Base-by-base conservation (phyloP, 2,113 vertebrate genomes). In the Gila orcuttii region DNA sequence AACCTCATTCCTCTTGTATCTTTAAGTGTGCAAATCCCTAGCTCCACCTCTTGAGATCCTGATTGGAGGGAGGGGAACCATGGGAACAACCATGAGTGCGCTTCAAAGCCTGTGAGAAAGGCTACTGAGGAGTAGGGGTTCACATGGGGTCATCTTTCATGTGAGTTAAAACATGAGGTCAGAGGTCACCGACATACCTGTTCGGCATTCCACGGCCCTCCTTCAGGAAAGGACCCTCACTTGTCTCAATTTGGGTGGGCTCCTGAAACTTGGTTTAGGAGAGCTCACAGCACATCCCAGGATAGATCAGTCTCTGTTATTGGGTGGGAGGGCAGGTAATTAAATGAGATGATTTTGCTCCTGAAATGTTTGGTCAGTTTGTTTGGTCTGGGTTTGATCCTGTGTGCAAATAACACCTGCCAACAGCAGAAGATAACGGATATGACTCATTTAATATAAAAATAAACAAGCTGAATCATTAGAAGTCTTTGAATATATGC, bases 41-140 rank as follows among this genome's bases (percentile, higher is more conserved):
- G 25, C 71, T 66, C 39, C 66, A 4, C 52, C 52, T 17, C 52
- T 42, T 1, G 21, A 89, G 88, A 82, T 92, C 88, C 83, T 85
- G 85, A 87, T 87, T 76, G 36, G 55, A 36, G 62, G 50, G 45
- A 64, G 25, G 42, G 84, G 60, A 88, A 82, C 89, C 90, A 92
- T 94, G 91, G 89, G 92, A 94, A 94, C 91, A 88, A 64, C 50
- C 84, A 80, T 31, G 62, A 78, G 45, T 66, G 77, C 81, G 94
- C 94, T 92, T 95, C 94, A 95, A 94, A 95, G 89, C 82, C 50
- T 3, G 92, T 94, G 94, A 92, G 91, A 93, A 94, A 90, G 91
- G 86, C 80, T 88, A 90, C 85, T 82, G 82, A 87, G 84, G 62
- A 79, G 78, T 71, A 42, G 39, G 60, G 85, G 91, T 93, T 94